Evolutionary conservation across 2,113 vertebrate genomes (phyloP).

Genomic region (Epinephelus moara): DNA sequence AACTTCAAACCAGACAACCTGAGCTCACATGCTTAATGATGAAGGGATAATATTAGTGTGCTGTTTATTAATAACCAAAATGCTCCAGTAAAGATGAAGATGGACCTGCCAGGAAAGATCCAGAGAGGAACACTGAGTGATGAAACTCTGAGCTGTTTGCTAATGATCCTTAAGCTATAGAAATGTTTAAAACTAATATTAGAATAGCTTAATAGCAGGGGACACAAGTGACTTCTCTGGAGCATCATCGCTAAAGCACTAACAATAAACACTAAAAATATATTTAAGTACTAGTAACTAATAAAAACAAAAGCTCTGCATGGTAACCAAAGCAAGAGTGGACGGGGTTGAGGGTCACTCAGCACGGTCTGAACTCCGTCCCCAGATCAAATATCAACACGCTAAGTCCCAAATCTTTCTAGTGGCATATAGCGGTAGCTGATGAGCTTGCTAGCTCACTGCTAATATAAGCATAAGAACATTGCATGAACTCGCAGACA

Average conservation of each 20-base stretch:
- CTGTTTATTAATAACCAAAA: conserved; percentile 64
- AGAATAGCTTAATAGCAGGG: conserved; percentile 16
- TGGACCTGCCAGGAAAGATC: conserved; percentile 26
- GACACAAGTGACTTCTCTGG: not conserved
- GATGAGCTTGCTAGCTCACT: conserved; percentile 39
- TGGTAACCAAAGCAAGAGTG: not conserved
- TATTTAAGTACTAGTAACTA: not conserved
- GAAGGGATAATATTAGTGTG: conserved; percentile 49
- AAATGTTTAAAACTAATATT: conserved; percentile 55
- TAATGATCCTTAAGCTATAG: conserved; percentile 38
- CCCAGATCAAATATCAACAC: conserved; percentile 33
- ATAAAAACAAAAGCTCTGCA: not conserved
- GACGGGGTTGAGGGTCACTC: not conserved
- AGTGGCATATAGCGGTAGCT: conserved; percentile 35
- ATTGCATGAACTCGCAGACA: conserved; percentile 51
- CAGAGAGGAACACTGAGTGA: conserved; percentile 23
- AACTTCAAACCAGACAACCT: conserved; percentile 43
- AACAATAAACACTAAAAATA: not conserved
- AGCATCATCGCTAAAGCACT: not conserved
- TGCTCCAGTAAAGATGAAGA: conserved; percentile 48
- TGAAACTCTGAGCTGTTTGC: conserved; percentile 31
- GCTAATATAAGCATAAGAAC: conserved; percentile 62
- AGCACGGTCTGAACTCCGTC: conserved; percentile 10
- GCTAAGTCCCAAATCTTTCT: conserved; percentile 21
- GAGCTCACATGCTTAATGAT: conserved; percentile 33